A percentile compares a stretch with the other conserved stretches of the same genome.
These are phyloP conservation scores for Acanthiza pusilla DNA, from an alignment of 2,797 vertebrate species.

Conservation along the genomic window DNA sequence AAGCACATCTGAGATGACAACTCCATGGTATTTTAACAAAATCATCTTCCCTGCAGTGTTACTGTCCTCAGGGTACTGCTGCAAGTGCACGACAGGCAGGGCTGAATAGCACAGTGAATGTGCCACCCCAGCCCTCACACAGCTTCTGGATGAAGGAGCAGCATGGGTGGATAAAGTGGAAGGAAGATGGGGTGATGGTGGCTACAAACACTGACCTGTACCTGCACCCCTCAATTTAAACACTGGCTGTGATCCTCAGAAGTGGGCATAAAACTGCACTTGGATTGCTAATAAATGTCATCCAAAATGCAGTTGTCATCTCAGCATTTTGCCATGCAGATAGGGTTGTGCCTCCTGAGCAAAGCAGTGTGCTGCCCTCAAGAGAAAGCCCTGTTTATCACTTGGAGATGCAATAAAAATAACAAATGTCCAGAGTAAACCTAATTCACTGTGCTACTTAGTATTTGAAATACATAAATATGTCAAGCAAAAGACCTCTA, in stretches of 20 bases:
- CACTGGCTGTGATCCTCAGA: not conserved
- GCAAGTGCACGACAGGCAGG: rapidly evolving
- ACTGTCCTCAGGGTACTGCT: not conserved
- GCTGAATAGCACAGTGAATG: not conserved
- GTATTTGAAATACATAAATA: slow-evolving; percentile 98
- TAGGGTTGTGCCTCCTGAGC: slow-evolving; percentile 53
- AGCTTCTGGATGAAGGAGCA: not conserved
- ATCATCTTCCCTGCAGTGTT: not conserved
- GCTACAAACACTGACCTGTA: not conserved
- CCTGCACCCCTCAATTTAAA: not conserved
- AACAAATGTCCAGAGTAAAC: slow-evolving; percentile 86
- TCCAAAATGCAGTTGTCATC: slow-evolving; percentile 10
- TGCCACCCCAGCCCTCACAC: not conserved
- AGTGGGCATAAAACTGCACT: not conserved
- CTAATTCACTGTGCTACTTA: slow-evolving; percentile 90
- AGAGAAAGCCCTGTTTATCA: slow-evolving; percentile 81
- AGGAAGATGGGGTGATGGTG: not conserved
- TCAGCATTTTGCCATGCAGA: slow-evolving; percentile 54
- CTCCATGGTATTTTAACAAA: not conserved
- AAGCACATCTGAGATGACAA: not conserved
- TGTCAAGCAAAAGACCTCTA: slow-evolving; percentile 94
- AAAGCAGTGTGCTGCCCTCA: slow-evolving; percentile 61
- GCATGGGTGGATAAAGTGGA: not conserved
- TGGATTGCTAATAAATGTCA: slow-evolving; percentile 46
- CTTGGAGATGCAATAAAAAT: slow-evolving; percentile 83